Conservation (phyloP, 2,797 vertebrate genomes). For the Mastacembelus armatus region DNA sequence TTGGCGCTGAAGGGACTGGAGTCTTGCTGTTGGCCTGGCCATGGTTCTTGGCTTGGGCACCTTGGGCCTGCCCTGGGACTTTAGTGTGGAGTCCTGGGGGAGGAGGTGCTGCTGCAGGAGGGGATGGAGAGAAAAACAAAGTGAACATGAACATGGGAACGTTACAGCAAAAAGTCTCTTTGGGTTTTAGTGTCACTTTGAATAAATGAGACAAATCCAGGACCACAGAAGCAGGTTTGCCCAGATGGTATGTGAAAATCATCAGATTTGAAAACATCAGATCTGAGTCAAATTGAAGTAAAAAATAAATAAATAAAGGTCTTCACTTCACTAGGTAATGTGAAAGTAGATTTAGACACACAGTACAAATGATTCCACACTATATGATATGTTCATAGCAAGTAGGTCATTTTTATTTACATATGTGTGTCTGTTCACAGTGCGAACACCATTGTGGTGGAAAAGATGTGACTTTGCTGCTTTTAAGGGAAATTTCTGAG, state of each 20-base stretch:
- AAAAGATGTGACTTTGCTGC: neutral
- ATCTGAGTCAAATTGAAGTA: too few relatives aligned
- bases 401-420: neutral
- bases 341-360: too few relatives aligned
- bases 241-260: too few relatives aligned
- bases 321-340: too few relatives aligned
- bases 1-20: slow-evolving; percentile 65
- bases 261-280: too few relatives aligned
- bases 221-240: too few relatives aligned
- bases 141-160: neutral
- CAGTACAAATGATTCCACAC: too few relatives aligned
- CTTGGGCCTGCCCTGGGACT: slow-evolving; percentile 30
- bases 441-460: neutral
- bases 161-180: neutral
- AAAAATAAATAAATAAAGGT: too few relatives aligned
- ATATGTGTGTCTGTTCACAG: neutral
- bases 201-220: too few relatives aligned
- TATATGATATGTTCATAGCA: too few relatives aligned
- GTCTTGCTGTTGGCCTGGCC: slow-evolving; percentile 67
- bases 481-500: neutral
- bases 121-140: neutral
- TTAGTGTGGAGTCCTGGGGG: slow-evolving; percentile 35
- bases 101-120: slow-evolving; percentile 18
- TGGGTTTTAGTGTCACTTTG: neutral
- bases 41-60: slow-evolving; percentile 49